Evolutionary conservation across 2,113 vertebrate genomes (phyloP), one percentile per base, ranked within the genome.

Genomic region (Eidolon helvum): DNA sequence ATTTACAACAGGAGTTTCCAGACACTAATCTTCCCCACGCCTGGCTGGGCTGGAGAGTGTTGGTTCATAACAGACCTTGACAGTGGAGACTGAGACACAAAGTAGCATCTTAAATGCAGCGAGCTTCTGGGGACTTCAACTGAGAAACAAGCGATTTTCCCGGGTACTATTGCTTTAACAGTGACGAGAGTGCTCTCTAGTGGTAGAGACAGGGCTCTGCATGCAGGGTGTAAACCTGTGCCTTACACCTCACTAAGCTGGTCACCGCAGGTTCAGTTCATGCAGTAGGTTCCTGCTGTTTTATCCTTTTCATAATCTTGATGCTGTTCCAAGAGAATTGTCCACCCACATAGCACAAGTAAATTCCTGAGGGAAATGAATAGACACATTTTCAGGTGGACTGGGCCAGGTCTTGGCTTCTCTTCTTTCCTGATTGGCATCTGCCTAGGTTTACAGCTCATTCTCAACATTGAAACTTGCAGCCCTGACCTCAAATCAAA

Each of bases 131-230:
- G 11, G 55, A 45, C 71, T 94, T 38, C 40, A 6, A 48, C 43
- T 4, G 75, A 89, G 59, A 35, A 35, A 65, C 65, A 1, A 28
- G 3, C 38, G 38, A 28, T 86, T 90, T 35, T 48, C 0, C 26
- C 28, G 0, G 72, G 83, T 28, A 55, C 0, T 55, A 48, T 7
- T 75, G 87, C 93, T 89, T 98, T 98, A 63, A 89, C 84, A 99
- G 97, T 91, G 98, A 97, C 97, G 93, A 94, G 97, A 97, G 98
- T 97, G 98, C 98, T 98, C 98, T 98, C 99, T 98, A 38, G 98
- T 98, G 99, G 97, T 74, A 0, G 15, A 65, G 83, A 72, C 8
- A 0, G 40, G 0, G 45, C 53, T 55, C 1, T 90, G 19, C 74
- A 92, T 1, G 59, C 69, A 79, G 57, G 53, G 85, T 86, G 63